Evolutionary conservation across 2,113 vertebrate genomes (phyloP).

Genomic region (Dicrurus megarhynchus): DNA sequence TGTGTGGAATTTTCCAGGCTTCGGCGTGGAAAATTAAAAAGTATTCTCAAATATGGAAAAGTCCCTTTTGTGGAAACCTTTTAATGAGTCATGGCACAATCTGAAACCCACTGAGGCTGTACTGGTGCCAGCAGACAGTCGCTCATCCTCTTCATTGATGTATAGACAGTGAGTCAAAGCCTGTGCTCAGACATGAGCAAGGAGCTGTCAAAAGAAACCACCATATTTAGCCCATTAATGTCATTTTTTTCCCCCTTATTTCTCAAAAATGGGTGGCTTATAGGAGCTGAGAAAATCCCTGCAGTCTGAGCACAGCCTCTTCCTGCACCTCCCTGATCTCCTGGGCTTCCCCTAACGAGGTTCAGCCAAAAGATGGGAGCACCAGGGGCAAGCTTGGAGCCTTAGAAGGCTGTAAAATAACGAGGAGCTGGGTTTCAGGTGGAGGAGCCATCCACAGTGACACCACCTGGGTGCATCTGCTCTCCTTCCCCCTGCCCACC

Average conservation of each 20-base stretch:
- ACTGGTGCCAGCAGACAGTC: conserved; percentile 51
- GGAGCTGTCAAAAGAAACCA: conserved; percentile 30
- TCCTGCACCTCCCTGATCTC: background rate
- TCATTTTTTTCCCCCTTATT: background rate
- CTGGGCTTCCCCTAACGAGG: background rate
- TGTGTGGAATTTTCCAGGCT: conserved; percentile 51
- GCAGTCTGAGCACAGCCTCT: background rate
- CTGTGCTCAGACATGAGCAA: conserved; percentile 19
- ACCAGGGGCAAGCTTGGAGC: background rate
- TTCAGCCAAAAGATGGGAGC: background rate
- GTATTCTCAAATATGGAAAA: background rate
- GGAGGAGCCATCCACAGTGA: background rate
- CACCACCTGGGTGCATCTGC: background rate
- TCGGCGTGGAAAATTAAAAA: background rate
- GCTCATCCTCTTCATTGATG: conserved; percentile 45
- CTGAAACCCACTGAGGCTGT: conserved; percentile 41
- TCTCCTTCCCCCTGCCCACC: background rate
- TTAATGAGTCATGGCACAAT: conserved; percentile 44
- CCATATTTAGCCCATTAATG: conserved; percentile 22
- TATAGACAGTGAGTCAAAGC: conserved; percentile 66
- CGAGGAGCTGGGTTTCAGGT: background rate
- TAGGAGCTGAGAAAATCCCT: background rate
- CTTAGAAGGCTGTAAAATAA: background rate
- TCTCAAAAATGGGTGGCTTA: background rate
- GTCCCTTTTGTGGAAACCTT: conserved; percentile 33